Conservation (phyloP, 2,797 vertebrate genomes). For the Tadarida brasiliensis region DNA sequence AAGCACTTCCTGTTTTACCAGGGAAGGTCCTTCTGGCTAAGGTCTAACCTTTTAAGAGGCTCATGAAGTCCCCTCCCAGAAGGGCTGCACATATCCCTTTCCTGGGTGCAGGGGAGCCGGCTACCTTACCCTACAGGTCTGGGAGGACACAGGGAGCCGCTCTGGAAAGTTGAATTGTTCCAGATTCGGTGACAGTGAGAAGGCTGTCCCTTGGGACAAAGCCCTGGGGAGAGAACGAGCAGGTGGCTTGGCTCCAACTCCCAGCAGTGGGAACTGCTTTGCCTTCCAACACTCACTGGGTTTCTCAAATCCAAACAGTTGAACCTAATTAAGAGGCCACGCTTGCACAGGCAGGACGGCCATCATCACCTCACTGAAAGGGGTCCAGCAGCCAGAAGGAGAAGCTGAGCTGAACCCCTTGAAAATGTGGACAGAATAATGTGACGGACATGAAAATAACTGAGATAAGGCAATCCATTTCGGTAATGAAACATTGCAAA, state of each 20-base stretch:
- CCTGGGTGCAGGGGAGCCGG: neutral
- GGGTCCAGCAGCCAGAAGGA: neutral
- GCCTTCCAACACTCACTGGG: neutral
- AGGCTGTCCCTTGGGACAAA: neutral
- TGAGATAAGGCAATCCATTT: neutral
- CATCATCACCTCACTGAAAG: neutral
- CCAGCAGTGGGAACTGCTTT: neutral
- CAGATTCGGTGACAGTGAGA: neutral
- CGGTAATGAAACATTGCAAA: neutral
- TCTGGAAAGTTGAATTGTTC: neutral
- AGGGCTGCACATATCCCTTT: neutral
- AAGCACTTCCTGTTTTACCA: neutral
- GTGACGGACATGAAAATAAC: slow-evolving; percentile 1
- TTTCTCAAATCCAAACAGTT: neutral
- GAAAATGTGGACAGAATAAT: neutral
- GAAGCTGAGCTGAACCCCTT: neutral
- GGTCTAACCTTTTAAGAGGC: neutral
- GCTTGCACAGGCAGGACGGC: neutral
- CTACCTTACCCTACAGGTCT: neutral
- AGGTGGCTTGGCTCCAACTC: neutral
- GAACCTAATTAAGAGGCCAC: neutral
- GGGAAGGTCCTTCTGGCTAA: neutral
- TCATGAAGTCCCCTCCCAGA: neutral
- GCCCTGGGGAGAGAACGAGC: neutral
- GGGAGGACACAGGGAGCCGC: neutral